Base-by-base conservation (phyloP, 1,140 invertebrate species). In the Brachionus rubens region DNA sequence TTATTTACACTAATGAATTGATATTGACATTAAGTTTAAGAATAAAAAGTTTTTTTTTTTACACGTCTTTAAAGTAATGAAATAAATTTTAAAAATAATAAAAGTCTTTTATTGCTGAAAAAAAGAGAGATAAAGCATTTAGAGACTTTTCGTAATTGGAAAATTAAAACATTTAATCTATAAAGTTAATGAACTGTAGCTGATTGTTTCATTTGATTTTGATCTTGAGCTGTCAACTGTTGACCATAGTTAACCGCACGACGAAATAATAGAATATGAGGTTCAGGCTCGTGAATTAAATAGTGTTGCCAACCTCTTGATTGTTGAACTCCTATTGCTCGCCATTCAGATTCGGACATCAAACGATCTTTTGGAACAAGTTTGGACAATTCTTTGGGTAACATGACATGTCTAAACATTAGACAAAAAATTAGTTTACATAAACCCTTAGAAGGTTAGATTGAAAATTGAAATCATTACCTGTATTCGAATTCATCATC, bases 271-370 rank as follows among this genome's bases (percentile, higher is more conserved):
- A 75, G 21, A 40, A 75, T 54, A 54, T 75, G 70, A 40, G 70
- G 70, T 41, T 75, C 70, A 80, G 94, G 94, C 21, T 89, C 88
- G 83, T 97, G 94, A 79, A 93, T 90, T 93, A 97, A 95, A 81
- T 96, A 98, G 85, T 97, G 94, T 2, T 94, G 88, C 94, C 94
- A 98, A 33, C 92, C 92, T 30, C 91, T 91, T 81, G 92, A 94
- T 82, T 97, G 94, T 81, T 96, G 92, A 7, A 98, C 92, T 12
- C 94, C 94, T 7, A 98, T 87, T 83, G 92, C 91, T 76, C 94
- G 86, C 94, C 94, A 98, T 86, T 97, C 94, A 0, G 89, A 90
- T 85, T 98, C 94, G 0, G 91, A 90, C 93, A 98, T 96, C 30
- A 96, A 85, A 82, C 95, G 92, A 9, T 90, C 90, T 81, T 91